Percentiles rank a stretch among this genome's conserved stretches.
phyloP scores from a whole-genome alignment of 2,797 vertebrate species.

The Gila robusta region DNA sequence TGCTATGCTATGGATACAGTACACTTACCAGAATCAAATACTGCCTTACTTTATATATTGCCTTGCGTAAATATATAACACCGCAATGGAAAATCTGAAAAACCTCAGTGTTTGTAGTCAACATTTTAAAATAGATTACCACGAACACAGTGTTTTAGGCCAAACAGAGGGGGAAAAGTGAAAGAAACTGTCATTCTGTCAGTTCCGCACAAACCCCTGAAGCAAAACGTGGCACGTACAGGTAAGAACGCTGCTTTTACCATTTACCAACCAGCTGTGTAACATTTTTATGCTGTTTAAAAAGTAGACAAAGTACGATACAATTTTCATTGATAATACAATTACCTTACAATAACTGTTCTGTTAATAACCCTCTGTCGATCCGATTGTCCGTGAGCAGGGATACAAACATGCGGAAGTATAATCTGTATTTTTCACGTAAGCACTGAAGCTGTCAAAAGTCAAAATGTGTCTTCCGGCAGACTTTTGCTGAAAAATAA shows the following conservation, averaged over 20 bases:
- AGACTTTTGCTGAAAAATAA: too few relatives aligned
- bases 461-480: too few relatives aligned
- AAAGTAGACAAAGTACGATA: background rate
- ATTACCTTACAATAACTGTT: background rate
- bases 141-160: background rate
- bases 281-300: background rate
- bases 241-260: background rate
- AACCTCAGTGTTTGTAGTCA: background rate
- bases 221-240: background rate
- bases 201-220: background rate
- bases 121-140: background rate
- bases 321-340: background rate
- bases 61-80: background rate
- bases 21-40: too few relatives aligned
- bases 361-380: background rate
- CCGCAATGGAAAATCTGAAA: background rate
- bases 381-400: background rate
- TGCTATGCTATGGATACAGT: too few relatives aligned
- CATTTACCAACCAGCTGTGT: background rate
- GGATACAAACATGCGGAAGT: background rate
- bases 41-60: too few relatives aligned
- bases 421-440: background rate
- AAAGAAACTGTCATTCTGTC: background rate
- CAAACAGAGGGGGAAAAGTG: background rate
- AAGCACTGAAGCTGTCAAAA: background rate